Base-by-base conservation (phyloP, 2,113 vertebrate species). In the Xenotilapia longispinis region DNA sequence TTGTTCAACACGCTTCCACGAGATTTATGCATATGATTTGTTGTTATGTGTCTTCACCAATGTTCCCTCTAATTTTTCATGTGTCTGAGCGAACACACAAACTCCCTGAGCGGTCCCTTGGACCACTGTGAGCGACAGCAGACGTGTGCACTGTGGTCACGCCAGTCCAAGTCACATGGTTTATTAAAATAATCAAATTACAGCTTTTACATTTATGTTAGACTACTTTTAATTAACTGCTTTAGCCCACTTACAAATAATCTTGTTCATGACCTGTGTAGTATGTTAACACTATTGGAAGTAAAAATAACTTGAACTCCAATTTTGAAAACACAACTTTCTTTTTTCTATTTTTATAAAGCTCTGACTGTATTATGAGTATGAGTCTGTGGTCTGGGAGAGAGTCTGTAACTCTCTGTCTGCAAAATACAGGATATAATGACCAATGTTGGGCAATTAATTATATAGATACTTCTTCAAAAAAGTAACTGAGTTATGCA, bases 1-100 rank as follows among this genome's bases (percentile, higher is more conserved):
- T 87, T 70, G 63, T 78, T 89, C 65, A 55, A 87, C 73, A 80
- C 53, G 78, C 53, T 79, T 84, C 85, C 26, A 70, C 14, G 60
- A 81, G 88, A 86, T 94, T 91, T 89, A 86, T 82, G 63, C 6
- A 17, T 91, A 83, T 3, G 13, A 47, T 91, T 75, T 88, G 81
- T 81, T 80, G 31, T 54, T 82, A 88, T 79, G 70, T 31, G 60
- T 86, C 81, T 84, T 33, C 58, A 33, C 58, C 9, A 1, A 10
- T 60, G 57, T 60, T 31, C 57, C 57, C 57, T 1, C 14, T 6
- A 10, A 60, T 31, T 6, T 60, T 31, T 60, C 57, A 60, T 0
- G 14, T 60, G 2, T 60, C 57, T 60, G 57, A 31, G 26, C 2
- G 0, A 60, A 17, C 57, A 31, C 8, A 6, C 57, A 60, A 60